Base-by-base conservation (phyloP, 2,888 invertebrate genomes). In the Ochropleura leucogaster region DNA sequence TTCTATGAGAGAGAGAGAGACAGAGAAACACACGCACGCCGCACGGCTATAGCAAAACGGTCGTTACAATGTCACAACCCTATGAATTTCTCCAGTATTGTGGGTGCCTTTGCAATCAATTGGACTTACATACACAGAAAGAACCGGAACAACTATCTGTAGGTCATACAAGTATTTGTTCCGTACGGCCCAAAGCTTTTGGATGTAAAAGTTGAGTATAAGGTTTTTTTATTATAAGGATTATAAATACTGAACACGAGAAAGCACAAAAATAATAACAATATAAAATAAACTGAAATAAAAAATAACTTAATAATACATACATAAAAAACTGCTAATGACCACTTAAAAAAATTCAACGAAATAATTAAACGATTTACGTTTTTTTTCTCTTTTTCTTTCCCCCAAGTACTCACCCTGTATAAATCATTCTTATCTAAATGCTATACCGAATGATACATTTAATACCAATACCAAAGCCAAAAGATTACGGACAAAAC, bases 401-500 rank as follows among this genome's bases (percentile, higher is more conserved):
- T n/a, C 44, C 16, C 57, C 16, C 8, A 30, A 65, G n/a, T 51
- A 55, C 3, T 12, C 4, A 40, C 60, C 18, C 68, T 47, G 42
- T 62, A 72, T 79, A 83, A 82, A 82, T 80, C 76, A 83, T 62
- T 82, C 72, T 70, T 83, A 82, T 82, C 80, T 74, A 57, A 78
- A 78, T 60, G 68, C 69, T 83, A 79, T 66, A 80, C 70, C 68
- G 14, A 79, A 83, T 75, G 82, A 84, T 72, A 83, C 84, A 81
- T 84, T 84, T 75, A 81, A 81, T 78, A 72, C 74, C 71, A 78
- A 79, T 82, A 83, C 65, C 60, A 49, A 76, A 75, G 65, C 74
- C 72, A 79, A 82, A 83, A 79, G 84, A 84, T 79, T 85, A 74
- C 69, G 44, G 51, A 10, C 66, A 75, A 55, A 85, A 85, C 79